Percentiles rank a stretch among this genome's conserved stretches.
Conservation (phyloP, 2,888 invertebrate genomes). For the Mesorhabditis belari region DNA sequence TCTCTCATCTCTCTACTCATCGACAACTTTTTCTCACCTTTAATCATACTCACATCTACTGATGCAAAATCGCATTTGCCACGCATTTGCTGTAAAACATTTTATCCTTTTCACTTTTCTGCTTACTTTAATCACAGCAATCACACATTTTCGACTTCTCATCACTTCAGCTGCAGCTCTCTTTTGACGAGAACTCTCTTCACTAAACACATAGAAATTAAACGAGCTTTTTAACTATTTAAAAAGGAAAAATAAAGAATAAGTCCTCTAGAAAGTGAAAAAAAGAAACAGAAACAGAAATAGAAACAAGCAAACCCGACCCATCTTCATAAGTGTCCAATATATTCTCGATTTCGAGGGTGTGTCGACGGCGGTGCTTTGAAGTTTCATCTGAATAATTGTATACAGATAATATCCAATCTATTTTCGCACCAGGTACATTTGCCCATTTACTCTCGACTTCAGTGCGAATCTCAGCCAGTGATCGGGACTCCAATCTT, state of each 20-base stretch:
- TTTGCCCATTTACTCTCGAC: background rate
- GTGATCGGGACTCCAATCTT: conserved; percentile 21
- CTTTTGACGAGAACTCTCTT: conserved; percentile 16
- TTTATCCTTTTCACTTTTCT: too few relatives aligned
- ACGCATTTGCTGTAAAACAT: background rate
- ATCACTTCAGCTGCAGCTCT: conserved; percentile 38
- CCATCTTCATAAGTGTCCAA: too few relatives aligned
- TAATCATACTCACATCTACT: background rate
- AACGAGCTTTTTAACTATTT: background rate
- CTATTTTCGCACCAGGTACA: background rate
- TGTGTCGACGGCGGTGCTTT: too few relatives aligned
- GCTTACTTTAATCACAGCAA: conserved; percentile 27
- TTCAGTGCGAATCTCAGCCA: background rate
- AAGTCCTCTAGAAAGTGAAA: background rate
- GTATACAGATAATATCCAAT: too few relatives aligned
- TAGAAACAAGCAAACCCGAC: too few relatives aligned
- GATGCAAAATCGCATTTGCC: background rate
- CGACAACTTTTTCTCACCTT: background rate
- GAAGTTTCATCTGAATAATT: too few relatives aligned
- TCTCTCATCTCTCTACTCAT: conserved; percentile 7
- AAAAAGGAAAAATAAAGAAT: background rate
- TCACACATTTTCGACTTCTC: conserved; percentile 39
- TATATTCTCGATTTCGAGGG: too few relatives aligned
- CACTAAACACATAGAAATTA: conserved; percentile 8
- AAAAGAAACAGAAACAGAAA: too few relatives aligned